Percentiles rank a stretch among this genome's conserved stretches.
Evolutionary conservation across 64 coral and sea anemone genomes (phyloP).

Genomic region (Pocillopora damicornis): DNA sequence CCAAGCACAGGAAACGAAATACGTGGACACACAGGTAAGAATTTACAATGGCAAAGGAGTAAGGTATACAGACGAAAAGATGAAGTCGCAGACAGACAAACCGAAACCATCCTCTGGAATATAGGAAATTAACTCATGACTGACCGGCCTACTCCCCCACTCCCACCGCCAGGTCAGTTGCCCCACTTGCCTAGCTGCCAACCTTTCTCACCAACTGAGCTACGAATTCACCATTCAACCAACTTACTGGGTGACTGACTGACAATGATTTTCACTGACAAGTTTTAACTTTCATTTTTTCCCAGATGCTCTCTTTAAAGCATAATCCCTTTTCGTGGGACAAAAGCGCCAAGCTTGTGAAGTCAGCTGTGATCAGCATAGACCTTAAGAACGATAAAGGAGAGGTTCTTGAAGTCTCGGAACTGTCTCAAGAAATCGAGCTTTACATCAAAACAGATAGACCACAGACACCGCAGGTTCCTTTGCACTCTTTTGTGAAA

Average conservation of each 20-base stretch:
- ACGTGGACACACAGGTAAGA: slow-evolving; percentile 77
- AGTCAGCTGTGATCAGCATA: slow-evolving; percentile 64
- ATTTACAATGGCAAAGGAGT: background rate
- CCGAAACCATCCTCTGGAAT: background rate
- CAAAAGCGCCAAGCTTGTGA: slow-evolving; percentile 41
- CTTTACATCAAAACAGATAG: slow-evolving; percentile 47
- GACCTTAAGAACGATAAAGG: slow-evolving; percentile 68
- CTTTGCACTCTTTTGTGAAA: slow-evolving; percentile 37
- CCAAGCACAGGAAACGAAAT: slow-evolving; percentile 11
- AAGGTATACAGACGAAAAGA: background rate
- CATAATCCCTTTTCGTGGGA: slow-evolving; percentile 84
- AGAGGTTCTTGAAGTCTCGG: slow-evolving; percentile 52
- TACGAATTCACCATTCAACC: no score
- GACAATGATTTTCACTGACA: background rate
- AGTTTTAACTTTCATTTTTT: background rate
- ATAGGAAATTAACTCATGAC: no score
- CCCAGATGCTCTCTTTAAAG: slow-evolving; percentile 65
- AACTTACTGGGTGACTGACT: background rate
- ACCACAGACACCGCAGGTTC: background rate
- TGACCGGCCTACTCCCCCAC: no score
- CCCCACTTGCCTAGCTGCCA: no score
- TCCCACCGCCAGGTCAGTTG: no score
- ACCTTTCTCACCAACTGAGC: no score
- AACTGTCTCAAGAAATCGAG: slow-evolving; percentile 76
- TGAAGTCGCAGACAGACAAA: background rate